A percentile compares a stretch with the other conserved stretches of the same genome.
Evolutionary conservation across 2,888 invertebrate genomes (phyloP).

Genomic region (Platycnemis pennipes): DNA sequence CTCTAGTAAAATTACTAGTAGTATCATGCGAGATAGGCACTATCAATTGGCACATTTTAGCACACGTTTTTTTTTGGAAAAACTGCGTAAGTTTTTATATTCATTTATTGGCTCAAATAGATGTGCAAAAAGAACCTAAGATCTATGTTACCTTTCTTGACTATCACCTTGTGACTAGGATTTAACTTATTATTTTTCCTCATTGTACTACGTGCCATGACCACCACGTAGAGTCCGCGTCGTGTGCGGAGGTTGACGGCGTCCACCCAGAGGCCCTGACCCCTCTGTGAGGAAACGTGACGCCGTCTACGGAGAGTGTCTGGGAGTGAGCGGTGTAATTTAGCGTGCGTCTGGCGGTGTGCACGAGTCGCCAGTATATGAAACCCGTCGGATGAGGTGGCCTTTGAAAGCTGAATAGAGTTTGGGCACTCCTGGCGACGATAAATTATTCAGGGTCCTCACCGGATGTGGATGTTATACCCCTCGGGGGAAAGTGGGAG

Average conservation of each 20-base stretch:
- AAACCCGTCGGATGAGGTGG: not conserved
- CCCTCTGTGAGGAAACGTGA: not conserved
- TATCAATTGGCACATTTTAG: no score
- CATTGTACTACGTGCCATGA: no score
- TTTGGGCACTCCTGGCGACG: not conserved
- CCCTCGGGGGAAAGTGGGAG: not conserved
- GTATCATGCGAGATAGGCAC: no score
- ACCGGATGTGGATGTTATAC: not conserved
- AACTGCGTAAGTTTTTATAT: no score
- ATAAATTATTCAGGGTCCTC: slow-evolving; percentile 1
- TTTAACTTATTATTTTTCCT: no score
- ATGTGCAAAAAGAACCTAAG: no score
- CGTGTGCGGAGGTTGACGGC: not conserved
- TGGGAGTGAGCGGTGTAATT: not conserved
- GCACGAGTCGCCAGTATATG: not conserved
- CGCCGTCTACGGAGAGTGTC: not conserved
- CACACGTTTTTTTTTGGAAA: no score
- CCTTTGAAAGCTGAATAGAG: not conserved
- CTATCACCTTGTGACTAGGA: no score
- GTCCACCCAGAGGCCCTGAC: not conserved
- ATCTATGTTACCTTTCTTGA: no score
- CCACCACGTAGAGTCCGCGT: no score
- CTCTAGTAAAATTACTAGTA: no score
- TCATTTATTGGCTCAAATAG: no score
- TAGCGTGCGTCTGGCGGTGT: not conserved